Evolutionary conservation across 1,140 invertebrate species (phyloP).

Genomic region (Euura saliciscinereae): DNA sequence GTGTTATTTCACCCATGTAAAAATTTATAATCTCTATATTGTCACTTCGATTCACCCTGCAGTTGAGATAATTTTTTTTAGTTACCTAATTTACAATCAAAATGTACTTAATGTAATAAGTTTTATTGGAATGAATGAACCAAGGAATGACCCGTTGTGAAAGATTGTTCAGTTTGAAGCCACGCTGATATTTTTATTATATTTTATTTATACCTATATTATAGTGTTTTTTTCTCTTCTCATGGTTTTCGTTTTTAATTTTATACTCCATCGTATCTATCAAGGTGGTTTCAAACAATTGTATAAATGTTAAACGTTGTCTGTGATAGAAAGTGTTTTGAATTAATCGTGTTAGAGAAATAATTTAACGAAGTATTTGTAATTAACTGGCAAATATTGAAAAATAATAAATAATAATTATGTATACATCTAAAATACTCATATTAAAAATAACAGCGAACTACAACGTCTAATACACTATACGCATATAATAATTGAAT

Average conservation of each 20-base stretch:
- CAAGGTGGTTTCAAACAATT: conserved; percentile 23
- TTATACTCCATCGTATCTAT: background rate
- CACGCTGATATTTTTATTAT: background rate
- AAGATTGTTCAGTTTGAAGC: conserved; percentile 5
- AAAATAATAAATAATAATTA: conserved; percentile 16
- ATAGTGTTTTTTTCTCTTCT: background rate
- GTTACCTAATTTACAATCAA: conserved; percentile 16
- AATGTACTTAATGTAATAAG: conserved; percentile 11
- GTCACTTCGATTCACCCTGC: background rate
- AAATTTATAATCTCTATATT: too few relatives aligned
- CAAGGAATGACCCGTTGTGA: background rate
- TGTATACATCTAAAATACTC: background rate
- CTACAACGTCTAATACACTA: background rate
- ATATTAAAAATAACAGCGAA: background rate
- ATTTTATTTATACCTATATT: too few relatives aligned
- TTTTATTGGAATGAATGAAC: conserved; percentile 1
- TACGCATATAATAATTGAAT: background rate
- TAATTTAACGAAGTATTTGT: conserved; percentile 15
- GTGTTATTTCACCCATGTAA: too few relatives aligned
- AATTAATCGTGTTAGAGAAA: conserved; percentile 24
- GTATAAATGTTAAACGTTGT: conserved; percentile 33
- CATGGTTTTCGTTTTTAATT: background rate
- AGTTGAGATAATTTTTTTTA: conserved; percentile 1
- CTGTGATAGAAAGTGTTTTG: conserved; percentile 38
- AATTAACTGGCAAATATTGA: conserved; percentile 23